These are phyloP conservation scores for Smutsia gigantea DNA, from an alignment of 2,797 vertebrate genomes.

Conservation along the genomic window DNA sequence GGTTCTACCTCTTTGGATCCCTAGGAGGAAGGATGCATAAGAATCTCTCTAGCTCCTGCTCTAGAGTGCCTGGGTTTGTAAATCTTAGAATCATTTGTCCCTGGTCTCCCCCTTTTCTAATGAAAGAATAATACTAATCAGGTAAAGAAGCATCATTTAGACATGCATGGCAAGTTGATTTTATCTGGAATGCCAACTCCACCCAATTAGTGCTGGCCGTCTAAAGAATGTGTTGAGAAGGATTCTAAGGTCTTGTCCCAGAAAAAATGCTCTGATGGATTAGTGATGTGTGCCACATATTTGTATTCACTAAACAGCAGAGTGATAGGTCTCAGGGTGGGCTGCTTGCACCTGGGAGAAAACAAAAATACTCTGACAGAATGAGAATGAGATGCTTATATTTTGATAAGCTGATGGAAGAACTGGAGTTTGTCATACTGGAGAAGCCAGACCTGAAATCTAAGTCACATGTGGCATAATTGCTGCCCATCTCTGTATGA, in stretches of 20 bases:
- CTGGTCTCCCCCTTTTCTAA: background rate
- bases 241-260: background rate
- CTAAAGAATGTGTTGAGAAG: background rate
- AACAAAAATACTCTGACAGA: background rate
- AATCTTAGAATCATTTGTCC: background rate
- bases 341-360: background rate
- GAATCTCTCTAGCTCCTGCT: background rate
- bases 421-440: background rate
- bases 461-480: background rate
- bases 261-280: background rate
- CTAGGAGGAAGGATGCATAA: background rate
- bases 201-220: background rate
- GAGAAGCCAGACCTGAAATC: background rate
- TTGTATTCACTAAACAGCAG: background rate
- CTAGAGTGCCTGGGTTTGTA: background rate
- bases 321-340: background rate
- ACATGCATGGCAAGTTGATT: background rate
- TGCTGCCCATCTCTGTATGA: background rate
- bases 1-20: background rate
- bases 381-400: background rate
- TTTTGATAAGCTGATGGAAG: background rate
- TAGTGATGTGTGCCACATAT: background rate
- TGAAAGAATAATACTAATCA: background rate
- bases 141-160: background rate
- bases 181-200: background rate